A percentile compares a stretch with the other conserved stretches of the same genome.
Evolutionary conservation across 2,797 vertebrate genomes (phyloP).

Genomic region (Malurus splendens): DNA sequence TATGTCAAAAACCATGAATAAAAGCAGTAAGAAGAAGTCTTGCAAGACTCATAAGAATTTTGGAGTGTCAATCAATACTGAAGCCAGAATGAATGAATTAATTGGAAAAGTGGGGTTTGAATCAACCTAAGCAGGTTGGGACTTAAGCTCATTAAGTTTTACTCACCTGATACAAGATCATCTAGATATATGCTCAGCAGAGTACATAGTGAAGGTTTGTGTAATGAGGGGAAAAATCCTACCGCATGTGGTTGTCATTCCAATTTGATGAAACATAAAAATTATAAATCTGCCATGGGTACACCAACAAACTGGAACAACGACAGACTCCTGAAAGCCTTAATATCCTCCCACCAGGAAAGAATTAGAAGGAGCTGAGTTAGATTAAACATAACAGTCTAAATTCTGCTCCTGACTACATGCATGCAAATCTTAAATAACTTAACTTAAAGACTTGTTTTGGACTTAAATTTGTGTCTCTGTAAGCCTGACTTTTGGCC

Average conservation of each 20-base stretch:
- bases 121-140: neutral
- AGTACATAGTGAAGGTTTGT: neutral
- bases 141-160: slow-evolving; percentile 3
- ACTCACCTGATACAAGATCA: slow-evolving; percentile 21
- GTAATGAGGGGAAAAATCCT: slow-evolving; percentile 10
- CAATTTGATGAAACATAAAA: slow-evolving; percentile 28
- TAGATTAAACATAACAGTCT: slow-evolving; percentile 20
- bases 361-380: neutral
- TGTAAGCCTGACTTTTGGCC: neutral
- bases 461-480: neutral
- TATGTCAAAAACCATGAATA: neutral
- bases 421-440: slow-evolving; percentile 29
- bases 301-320: slow-evolving; percentile 10
- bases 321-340: slow-evolving; percentile 9
- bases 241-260: slow-evolving; percentile 14
- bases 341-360: slow-evolving; percentile 13
- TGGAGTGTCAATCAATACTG: neutral
- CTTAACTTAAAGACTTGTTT: neutral
- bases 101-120: neutral
- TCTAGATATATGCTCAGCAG: neutral
- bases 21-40: neutral
- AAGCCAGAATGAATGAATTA: neutral
- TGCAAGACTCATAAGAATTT: neutral
- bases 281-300: neutral
- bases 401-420: slow-evolving; percentile 20